Conservation (phyloP, 2,113 vertebrate species). For the Collichthys lucidus region DNA sequence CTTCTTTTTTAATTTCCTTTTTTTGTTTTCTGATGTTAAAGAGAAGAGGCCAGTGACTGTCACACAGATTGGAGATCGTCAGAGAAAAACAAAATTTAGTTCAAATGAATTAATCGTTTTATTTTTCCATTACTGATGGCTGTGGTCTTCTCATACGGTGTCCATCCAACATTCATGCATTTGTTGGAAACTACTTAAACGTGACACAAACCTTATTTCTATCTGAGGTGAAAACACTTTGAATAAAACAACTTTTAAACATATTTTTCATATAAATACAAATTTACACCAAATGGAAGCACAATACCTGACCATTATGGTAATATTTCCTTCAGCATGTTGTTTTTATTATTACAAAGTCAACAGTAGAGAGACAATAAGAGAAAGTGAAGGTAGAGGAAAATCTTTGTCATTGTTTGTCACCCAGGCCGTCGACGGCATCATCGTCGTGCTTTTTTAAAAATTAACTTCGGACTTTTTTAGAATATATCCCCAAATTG, state of each 20-base stretch:
- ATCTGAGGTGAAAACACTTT: too few species aligned
- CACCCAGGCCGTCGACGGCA: too few species aligned
- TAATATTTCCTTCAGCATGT: background rate
- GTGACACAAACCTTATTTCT: background rate
- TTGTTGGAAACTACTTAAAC: background rate
- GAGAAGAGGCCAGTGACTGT: background rate
- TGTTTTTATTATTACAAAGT: background rate
- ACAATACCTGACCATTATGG: too few species aligned
- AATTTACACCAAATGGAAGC: too few species aligned
- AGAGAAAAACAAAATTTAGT: background rate
- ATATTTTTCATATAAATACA: too few species aligned
- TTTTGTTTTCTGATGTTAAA: conserved; percentile 12
- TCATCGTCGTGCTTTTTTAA: too few species aligned
- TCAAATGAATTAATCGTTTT: background rate
- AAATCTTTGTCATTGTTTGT: too few species aligned
- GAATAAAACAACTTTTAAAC: too few species aligned
- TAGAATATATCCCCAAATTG: background rate
- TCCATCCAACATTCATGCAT: background rate
- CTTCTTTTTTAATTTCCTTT: conserved; percentile 51
- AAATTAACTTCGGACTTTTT: too few species aligned
- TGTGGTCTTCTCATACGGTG: too few species aligned
- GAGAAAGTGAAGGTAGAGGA: background rate
- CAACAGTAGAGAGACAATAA: background rate
- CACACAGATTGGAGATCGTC: background rate
- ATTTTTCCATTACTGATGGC: too few species aligned